Conservation (phyloP, 2,888 invertebrate genomes). For the Lasioglossum figueresi region DNA sequence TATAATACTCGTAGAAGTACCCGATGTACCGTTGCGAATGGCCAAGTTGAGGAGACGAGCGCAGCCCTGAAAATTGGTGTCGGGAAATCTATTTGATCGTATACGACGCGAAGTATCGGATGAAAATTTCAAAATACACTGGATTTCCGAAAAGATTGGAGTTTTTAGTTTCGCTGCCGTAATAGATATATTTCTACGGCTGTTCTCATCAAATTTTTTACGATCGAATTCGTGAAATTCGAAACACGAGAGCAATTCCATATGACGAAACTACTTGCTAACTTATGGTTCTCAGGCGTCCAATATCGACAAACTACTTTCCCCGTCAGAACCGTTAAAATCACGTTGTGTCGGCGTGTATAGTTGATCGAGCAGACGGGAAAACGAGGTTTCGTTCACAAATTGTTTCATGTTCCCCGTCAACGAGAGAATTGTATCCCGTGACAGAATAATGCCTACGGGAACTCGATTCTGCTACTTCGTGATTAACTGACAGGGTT, state of each 20-base stretch:
- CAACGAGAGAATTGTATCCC: constrained; percentile 30
- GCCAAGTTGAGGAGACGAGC: neutral
- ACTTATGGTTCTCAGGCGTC: neutral
- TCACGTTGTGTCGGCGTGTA: neutral
- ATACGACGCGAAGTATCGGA: neutral
- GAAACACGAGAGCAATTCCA: neutral
- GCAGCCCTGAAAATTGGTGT: neutral
- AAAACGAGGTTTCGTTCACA: constrained; percentile 37
- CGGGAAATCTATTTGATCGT: neutral
- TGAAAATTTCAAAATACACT: neutral
- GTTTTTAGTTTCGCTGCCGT: neutral
- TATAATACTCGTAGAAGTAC: too few relatives aligned
- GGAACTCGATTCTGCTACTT: constrained; percentile 32
- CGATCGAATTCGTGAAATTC: neutral
- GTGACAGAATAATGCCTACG: constrained; percentile 31
- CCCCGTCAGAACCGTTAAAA: constrained; percentile 16
- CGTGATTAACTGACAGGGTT: constrained; percentile 38
- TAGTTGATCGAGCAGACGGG: constrained; percentile 11
- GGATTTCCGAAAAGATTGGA: neutral
- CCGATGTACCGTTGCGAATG: too few relatives aligned
- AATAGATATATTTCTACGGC: neutral
- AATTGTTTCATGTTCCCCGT: constrained; percentile 42
- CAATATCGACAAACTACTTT: constrained; percentile 25
- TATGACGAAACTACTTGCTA: neutral
- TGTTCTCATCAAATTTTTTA: neutral